Percentiles rank a stretch among this genome's conserved stretches.
phyloP scores from a whole-genome alignment of 1,140 invertebrate genomes.

The Trinorchestia longiramus region DNA sequence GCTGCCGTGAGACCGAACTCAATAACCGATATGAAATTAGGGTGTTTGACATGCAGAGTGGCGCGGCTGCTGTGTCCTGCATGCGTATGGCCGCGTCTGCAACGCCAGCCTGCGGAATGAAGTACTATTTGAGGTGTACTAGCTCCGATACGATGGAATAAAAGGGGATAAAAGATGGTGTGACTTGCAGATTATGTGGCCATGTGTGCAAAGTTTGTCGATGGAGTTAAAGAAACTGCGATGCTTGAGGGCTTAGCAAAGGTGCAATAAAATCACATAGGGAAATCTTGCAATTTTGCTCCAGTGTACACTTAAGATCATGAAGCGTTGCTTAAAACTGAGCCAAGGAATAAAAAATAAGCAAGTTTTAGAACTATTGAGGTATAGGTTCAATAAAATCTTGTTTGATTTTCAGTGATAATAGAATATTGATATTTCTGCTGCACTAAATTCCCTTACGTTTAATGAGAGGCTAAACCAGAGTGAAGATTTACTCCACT shows the following conservation, averaged over 20 bases:
- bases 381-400: background rate
- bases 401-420: background rate
- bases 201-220: background rate
- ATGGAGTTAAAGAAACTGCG: background rate
- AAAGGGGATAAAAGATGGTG: background rate
- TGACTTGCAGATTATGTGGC: background rate
- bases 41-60: slow-evolving; percentile 40
- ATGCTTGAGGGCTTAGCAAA: background rate
- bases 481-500: too few relatives aligned
- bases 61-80: background rate
- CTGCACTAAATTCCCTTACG: too few relatives aligned
- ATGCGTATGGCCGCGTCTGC: background rate
- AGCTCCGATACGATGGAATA: background rate
- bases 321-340: background rate
- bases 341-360: background rate
- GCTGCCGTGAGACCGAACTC: background rate
- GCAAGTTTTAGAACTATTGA: background rate
- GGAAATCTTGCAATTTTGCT: background rate
- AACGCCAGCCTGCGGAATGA: background rate
- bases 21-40: slow-evolving; percentile 53
- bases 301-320: background rate
- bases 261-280: background rate
- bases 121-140: background rate
- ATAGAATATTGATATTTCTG: background rate
- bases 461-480: too few relatives aligned